Evolutionary conservation across 37 sponge, comb jelly and placozoan genomes (phyloP).

Genomic region (Geodia barretti): DNA sequence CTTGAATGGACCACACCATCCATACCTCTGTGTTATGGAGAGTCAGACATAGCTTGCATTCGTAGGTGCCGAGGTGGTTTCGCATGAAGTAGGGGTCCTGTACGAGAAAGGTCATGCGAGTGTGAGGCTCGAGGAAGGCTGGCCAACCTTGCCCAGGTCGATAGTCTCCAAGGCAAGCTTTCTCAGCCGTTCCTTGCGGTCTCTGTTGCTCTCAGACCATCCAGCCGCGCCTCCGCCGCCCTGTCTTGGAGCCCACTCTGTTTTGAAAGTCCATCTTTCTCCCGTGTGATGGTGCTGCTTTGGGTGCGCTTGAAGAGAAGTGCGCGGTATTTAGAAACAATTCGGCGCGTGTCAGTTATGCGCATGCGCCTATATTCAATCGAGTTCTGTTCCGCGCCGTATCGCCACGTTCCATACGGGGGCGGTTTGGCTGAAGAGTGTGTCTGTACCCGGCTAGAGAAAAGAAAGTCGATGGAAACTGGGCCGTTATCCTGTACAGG

Average conservation of each 20-base stretch:
- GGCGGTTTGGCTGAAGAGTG: no score
- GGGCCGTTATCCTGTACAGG: no score
- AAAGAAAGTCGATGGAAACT: no score
- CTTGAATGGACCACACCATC: no score
- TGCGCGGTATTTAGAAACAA: no score
- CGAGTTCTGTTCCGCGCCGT: no score
- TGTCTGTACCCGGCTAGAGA: no score
- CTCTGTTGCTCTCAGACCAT: constrained; percentile 90
- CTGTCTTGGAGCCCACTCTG: constrained; percentile 94
- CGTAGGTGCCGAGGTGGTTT: constrained; percentile 97
- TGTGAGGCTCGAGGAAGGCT: background rate
- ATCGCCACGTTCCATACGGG: no score
- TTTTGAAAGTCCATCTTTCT: constrained; percentile 96
- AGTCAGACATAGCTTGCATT: constrained; percentile 98
- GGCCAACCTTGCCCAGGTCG: constrained; percentile 84
- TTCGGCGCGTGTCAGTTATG: no score
- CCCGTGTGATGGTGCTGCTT: no score
- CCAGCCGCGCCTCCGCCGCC: constrained; percentile 95
- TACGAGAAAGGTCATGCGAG: background rate
- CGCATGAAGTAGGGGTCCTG: constrained; percentile 99
- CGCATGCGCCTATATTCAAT: no score
- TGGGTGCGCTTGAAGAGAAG: no score
- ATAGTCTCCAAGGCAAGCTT: constrained; percentile 97
- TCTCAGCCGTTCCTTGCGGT: constrained; percentile 90
- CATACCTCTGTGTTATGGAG: constrained; percentile 70